A percentile compares a stretch with the other conserved stretches of the same genome.
These are phyloP conservation scores for Phrynocephalus guinanensis DNA, from an alignment of 2,797 vertebrate genomes.

Conservation along the genomic window DNA sequence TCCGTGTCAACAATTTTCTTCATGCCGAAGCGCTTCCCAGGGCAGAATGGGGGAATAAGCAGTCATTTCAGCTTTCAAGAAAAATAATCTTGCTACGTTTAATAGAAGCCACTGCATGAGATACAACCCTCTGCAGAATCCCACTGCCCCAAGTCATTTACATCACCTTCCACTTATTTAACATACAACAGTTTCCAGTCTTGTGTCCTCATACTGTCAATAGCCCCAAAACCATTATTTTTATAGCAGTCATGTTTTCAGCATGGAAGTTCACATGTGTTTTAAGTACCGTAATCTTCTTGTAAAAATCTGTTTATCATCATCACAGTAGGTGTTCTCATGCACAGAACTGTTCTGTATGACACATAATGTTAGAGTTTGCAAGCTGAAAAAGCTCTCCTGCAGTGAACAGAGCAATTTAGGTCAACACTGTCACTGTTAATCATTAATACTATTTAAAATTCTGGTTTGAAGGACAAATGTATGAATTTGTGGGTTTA, in stretches of 20 bases:
- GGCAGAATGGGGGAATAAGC: neutral
- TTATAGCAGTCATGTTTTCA: neutral
- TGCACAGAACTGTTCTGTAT: constrained; percentile 63
- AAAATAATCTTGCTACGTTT: constrained; percentile 11
- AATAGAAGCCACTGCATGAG: neutral
- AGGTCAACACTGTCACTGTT: constrained; percentile 71
- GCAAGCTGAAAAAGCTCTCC: constrained; percentile 67
- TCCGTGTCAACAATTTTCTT: constrained; percentile 7
- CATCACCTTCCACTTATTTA: constrained; percentile 25
- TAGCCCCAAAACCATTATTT: neutral
- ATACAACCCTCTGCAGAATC: constrained; percentile 30
- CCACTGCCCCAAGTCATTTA: constrained; percentile 8
- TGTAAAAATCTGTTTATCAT: neutral
- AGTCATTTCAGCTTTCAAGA: constrained; percentile 13
- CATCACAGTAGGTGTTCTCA: constrained; percentile 56
- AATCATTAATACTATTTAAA: constrained; percentile 75
- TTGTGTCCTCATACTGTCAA: neutral
- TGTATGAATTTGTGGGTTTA: constrained; percentile 65
- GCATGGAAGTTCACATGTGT: neutral
- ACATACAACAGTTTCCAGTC: constrained; percentile 19
- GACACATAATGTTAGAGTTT: constrained; percentile 66
- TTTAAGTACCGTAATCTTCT: neutral
- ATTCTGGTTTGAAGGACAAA: constrained; percentile 67
- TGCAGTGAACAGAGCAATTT: constrained; percentile 64
- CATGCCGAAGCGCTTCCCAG: constrained; percentile 15